Base-by-base conservation (phyloP, 2,113 vertebrate species). In the Phylloscopus trochilus region DNA sequence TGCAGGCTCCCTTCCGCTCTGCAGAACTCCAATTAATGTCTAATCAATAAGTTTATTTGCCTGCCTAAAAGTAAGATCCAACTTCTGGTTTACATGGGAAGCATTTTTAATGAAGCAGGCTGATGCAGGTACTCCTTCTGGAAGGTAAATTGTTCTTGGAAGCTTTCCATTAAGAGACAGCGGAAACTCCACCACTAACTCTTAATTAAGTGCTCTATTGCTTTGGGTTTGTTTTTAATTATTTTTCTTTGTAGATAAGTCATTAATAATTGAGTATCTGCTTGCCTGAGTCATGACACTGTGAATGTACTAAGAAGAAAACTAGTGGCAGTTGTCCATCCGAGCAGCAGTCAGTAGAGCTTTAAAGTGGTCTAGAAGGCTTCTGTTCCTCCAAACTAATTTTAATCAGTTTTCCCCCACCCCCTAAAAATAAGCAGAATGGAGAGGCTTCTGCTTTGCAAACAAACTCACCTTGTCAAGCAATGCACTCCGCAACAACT, bases 181-280 rank as follows among this genome's bases (percentile, higher is more conserved):
- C 18, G 0, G 83, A 93, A 96, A 84, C 90, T 95, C 88, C 49
- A 90, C 92, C 80, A 93, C 93, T 81, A 96, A 90, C 90, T 90
- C 94, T 96, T 97, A 97, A 97, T 96, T 96, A 96, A 97, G 93
- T 96, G 92, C 73, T 97, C 94, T 93, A 90, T 95, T 96, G 95
- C 92, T 95, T 94, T 94, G 88, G 79, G 93, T 96, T 95, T 90
- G 93, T 87, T 96, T 96, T 87, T 94, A 96, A 95, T 96, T 96
- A 95, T 96, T 96, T 95, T 96, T 94, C 92, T 91, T 95, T 92
- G 90, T 96, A 95, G 95, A 94, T 95, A 96, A 95, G 92, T 96
- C 95, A 95, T 97, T 94, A 95, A 97, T 96, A 95, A 97, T 96
- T 96, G 96, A 94, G 86, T 89, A 94, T 73, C 73, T 92, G 76